Conservation (phyloP, 1,140 invertebrate species). For the Bombus turneri region DNA sequence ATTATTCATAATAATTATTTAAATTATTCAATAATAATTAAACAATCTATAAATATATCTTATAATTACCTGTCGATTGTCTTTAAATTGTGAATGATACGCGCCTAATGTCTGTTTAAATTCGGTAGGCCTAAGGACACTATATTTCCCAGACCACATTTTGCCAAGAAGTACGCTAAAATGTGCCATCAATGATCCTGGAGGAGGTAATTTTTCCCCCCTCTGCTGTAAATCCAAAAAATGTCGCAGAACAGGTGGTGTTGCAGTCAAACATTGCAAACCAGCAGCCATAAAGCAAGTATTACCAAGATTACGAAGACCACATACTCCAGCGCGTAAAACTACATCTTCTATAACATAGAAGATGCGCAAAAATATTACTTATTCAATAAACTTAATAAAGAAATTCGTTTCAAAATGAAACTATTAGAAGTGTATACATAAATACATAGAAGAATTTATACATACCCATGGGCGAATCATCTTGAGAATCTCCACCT, state of each 20-base stretch:
- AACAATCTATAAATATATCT: background rate
- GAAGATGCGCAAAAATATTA: background rate
- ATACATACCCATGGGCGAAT: constrained; percentile 76
- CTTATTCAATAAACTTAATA: background rate
- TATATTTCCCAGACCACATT: constrained; percentile 86
- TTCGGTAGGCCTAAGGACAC: constrained; percentile 84
- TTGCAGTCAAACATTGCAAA: constrained; percentile 85
- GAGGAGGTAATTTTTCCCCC: constrained; percentile 77
- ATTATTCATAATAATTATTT: constrained; percentile 29
- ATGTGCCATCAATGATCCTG: constrained; percentile 81
- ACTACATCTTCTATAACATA: constrained; percentile 49
- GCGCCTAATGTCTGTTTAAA: constrained; percentile 86
- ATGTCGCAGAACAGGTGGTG: constrained; percentile 83
- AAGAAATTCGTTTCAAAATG: background rate
- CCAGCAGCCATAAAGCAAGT: constrained; percentile 90
- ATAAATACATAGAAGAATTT: background rate
- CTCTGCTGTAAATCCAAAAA: constrained; percentile 82
- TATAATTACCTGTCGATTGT: constrained; percentile 83
- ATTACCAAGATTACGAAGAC: constrained; percentile 87
- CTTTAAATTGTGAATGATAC: constrained; percentile 87
- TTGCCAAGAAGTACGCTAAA: constrained; percentile 85
- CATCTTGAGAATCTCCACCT: constrained; percentile 76
- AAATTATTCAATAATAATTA: background rate
- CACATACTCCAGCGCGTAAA: constrained; percentile 84
- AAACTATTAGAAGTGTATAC: background rate